Evolutionary conservation across 53 echinoderm and acorn worm genomes (phyloP).

Genomic region (Henricia sp.): DNA sequence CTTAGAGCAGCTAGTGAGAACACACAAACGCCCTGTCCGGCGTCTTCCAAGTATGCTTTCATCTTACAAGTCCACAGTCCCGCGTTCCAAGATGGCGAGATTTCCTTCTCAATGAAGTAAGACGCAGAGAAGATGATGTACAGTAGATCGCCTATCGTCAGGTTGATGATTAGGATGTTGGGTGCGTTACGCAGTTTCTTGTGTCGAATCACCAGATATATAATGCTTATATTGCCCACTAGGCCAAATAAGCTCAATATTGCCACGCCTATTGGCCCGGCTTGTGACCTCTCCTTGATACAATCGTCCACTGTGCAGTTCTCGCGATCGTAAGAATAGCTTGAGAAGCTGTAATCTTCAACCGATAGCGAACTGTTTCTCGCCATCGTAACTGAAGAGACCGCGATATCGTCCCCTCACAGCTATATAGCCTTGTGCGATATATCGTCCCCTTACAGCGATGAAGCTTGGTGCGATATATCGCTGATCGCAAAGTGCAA

Average conservation of each 20-base stretch:
- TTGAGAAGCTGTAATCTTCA: too few relatives aligned
- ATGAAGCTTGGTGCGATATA: too few relatives aligned
- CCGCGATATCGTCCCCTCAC: too few relatives aligned
- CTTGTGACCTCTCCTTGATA: background rate
- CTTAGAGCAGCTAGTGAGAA: conserved; percentile 84
- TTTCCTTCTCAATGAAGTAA: conserved; percentile 65
- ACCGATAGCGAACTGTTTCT: too few relatives aligned
- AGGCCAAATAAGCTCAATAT: conserved; percentile 48
- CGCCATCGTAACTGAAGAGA: too few relatives aligned
- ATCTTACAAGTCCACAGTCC: conserved; percentile 66
- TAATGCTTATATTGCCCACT: conserved; percentile 51
- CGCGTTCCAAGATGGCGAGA: conserved; percentile 57
- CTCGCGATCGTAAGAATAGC: too few relatives aligned
- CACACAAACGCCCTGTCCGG: conserved; percentile 83
- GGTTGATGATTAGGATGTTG: conserved; percentile 86
- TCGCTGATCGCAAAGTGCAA: too few relatives aligned
- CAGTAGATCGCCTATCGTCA: conserved; percentile 80
- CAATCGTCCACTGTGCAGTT: background rate
- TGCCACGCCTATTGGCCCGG: conserved; percentile 23
- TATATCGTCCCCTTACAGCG: too few relatives aligned
- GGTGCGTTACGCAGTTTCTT: conserved; percentile 81
- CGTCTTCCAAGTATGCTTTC: conserved; percentile 63
- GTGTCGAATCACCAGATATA: conserved; percentile 55
- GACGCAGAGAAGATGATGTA: conserved; percentile 74
- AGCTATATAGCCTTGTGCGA: too few relatives aligned